Evolutionary conservation across 2,797 vertebrate species (phyloP).

Genomic region (Luscinia luscinia): DNA sequence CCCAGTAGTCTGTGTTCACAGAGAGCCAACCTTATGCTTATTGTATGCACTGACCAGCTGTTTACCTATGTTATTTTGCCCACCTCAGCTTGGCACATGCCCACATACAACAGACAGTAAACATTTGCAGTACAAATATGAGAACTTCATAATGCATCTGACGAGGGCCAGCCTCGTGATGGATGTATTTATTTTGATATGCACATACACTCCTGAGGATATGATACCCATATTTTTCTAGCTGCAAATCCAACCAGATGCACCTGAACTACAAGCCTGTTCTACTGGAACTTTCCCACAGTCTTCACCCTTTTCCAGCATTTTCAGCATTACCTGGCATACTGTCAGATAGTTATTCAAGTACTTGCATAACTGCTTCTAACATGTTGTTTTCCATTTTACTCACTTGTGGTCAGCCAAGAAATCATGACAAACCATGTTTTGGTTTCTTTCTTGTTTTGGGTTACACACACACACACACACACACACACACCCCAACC

Average conservation of each 20-base stretch:
- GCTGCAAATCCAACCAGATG: not conserved
- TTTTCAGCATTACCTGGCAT: not conserved
- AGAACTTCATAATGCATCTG: not conserved
- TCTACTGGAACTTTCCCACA: not conserved
- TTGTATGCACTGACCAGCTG: too few species aligned
- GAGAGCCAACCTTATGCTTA: not conserved
- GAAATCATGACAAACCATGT: not conserved
- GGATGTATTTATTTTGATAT: not conserved
- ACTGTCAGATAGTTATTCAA: not conserved
- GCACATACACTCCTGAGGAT: not conserved
- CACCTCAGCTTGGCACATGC: not conserved
- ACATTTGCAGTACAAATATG: too few species aligned
- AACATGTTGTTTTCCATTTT: not conserved
- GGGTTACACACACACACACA: not conserved
- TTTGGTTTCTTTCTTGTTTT: not conserved
- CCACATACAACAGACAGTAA: too few species aligned
- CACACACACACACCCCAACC: too few species aligned
- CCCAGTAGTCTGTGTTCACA: not conserved
- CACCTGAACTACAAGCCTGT: not conserved
- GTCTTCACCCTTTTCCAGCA: not conserved
- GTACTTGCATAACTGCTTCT: not conserved
- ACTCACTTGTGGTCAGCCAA: not conserved
- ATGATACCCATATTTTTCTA: not conserved
- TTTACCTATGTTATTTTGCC: not conserved
- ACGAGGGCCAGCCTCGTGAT: not conserved